Base-by-base conservation (phyloP, 2,888 invertebrate genomes). In the Lacanobia wlatinum region DNA sequence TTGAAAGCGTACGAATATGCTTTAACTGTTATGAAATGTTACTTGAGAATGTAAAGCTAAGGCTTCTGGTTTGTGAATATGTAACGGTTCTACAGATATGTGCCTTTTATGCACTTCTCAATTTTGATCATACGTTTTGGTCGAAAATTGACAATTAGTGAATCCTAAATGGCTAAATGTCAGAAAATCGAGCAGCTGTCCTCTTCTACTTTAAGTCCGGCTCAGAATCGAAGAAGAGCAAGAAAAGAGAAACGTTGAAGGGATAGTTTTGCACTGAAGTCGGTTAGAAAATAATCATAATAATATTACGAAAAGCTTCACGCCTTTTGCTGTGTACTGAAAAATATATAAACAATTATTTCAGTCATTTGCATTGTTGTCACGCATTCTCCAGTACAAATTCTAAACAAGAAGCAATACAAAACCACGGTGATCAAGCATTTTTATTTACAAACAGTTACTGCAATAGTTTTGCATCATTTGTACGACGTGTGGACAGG, bases 1-100 rank as follows among this genome's bases (percentile, higher is more conserved):
- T 71, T 76, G 64, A 53, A 62, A 63, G 34, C 79, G 18, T 61
- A 70, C 65, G 63, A 50, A 79, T 66, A 62, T 70, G 60, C 55
- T 40, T 55, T 23, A 34, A 55, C 46, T 52, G 34, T 23, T 56
- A 58, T 59, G 55, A 74, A 52, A 52, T 60, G 55, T 64, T 38
- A 18, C 52, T 60, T 46, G n/a, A 52, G 52, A 73, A 53, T 52
- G 9, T 21, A 12, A 28, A 28, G 38, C 40, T 43, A 28, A 18
- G 16, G 21, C n/a, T 73, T 43, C 38, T 66, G 46, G 40, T 28
- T 43, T 23, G 28, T 5, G n/a, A 48, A 12, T 23, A 9, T 28
- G 34, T 34, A 34, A 34, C 34, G 14, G 18, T n/a, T 23, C 12
- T 14, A n/a, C 0, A 28, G 0, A 34, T 10, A 2, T 28, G 2